A percentile compares a stretch with the other conserved stretches of the same genome.
Conservation (phyloP, 2,797 vertebrate species). For the Sebastes nivosus region DNA sequence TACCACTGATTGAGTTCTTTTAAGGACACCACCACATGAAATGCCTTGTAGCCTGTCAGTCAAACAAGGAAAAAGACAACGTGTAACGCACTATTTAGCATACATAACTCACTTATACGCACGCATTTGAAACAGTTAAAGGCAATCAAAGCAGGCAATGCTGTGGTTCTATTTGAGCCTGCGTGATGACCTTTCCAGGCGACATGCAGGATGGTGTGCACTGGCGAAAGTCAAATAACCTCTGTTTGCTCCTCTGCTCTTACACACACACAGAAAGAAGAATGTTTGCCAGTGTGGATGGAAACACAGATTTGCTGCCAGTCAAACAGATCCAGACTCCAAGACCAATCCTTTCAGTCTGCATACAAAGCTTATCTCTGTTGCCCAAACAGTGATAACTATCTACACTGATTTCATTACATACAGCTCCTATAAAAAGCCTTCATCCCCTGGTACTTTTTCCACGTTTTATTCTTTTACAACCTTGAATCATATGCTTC, state of each 20-base stretch:
- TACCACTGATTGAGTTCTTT: neutral
- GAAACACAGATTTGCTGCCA: conserved; percentile 50
- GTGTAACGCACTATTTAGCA: neutral
- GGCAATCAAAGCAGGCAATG: neutral
- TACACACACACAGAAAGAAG: neutral
- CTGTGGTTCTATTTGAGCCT: neutral
- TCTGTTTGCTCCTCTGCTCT: conserved; percentile 47
- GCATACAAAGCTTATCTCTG: conserved; percentile 56
- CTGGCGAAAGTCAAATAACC: conserved; percentile 44
- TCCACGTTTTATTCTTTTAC: neutral
- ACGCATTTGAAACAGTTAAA: neutral
- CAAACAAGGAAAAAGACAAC: neutral
- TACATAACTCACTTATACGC: neutral
- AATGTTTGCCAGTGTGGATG: conserved; percentile 39
- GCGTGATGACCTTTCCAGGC: conserved; percentile 1
- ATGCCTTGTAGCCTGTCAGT: neutral
- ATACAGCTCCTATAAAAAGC: neutral
- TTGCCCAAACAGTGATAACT: conserved; percentile 58
- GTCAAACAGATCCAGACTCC: conserved; percentile 26
- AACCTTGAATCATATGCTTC: neutral
- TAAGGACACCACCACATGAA: neutral
- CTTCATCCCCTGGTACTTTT: neutral
- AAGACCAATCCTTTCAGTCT: conserved; percentile 17
- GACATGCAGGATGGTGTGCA: neutral
- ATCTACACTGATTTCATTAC: conserved; percentile 25